Percentiles rank a stretch among this genome's conserved stretches.
phyloP scores from a whole-genome alignment of 2,113 vertebrate species.

The Sphyrna mokarran region DNA sequence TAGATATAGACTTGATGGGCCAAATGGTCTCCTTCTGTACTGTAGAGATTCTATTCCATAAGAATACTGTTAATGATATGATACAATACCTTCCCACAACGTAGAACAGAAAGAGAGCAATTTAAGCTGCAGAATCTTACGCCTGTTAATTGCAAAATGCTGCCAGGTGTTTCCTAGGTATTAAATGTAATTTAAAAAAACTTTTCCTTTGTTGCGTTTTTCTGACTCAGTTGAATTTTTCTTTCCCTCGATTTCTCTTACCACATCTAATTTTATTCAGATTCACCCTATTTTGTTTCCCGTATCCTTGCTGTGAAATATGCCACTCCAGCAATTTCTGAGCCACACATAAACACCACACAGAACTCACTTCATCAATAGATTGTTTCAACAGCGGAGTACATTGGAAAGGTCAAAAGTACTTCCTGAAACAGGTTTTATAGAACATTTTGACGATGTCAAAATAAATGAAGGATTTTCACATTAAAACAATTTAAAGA shows the following conservation, averaged over 20 bases:
- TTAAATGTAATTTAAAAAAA: not conserved
- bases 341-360: not conserved
- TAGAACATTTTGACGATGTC: not conserved
- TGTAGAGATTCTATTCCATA: not conserved
- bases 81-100: not conserved
- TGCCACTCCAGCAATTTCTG: not conserved
- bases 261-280: not conserved
- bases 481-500: no score
- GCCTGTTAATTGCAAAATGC: not conserved
- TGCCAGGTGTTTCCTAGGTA: not conserved
- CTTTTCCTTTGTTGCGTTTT: not conserved
- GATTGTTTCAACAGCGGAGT: not conserved
- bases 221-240: not conserved
- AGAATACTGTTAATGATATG: not conserved
- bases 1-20: no score
- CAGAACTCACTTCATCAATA: not conserved
- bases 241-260: not conserved
- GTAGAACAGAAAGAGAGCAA: not conserved
- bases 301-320: not conserved
- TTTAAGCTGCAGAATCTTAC: not conserved
- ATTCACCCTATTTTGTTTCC: not conserved
- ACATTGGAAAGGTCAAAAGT: not conserved
- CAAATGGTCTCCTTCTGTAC: no score
- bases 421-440: not conserved
- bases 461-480: slow-evolving; percentile 4